Evolutionary conservation across 2,888 invertebrate species (phyloP).

Genomic region (Encarsia formosa): DNA sequence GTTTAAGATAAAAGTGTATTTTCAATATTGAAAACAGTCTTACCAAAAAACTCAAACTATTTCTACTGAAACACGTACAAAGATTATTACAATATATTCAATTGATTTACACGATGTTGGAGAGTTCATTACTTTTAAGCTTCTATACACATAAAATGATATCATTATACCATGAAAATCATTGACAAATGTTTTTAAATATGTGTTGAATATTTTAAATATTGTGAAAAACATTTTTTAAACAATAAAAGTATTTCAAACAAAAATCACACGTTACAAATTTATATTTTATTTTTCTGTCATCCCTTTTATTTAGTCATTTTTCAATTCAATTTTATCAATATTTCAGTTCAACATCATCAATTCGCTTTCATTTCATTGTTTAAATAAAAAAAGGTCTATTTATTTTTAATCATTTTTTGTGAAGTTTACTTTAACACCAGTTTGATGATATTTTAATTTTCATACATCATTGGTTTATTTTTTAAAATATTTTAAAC

Average conservation of each 20-base stretch:
- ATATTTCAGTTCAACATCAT: background rate
- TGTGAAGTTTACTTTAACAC: too few species aligned
- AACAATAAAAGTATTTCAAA: conserved; percentile 27
- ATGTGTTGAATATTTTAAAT: conserved; percentile 27
- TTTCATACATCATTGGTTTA: too few species aligned
- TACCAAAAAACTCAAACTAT: conserved; percentile 20
- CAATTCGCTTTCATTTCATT: background rate
- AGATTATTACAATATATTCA: conserved; percentile 18
- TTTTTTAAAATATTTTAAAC: too few species aligned
- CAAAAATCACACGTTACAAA: conserved; percentile 19
- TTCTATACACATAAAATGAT: conserved; percentile 21
- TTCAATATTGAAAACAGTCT: conserved; percentile 25
- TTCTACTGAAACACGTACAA: conserved; percentile 28
- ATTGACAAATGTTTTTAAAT: conserved; percentile 26
- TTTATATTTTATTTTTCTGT: conserved; percentile 8
- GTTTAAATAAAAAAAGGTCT: too few species aligned
- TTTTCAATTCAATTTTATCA: background rate
- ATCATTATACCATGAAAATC: conserved; percentile 18
- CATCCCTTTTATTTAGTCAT: conserved; percentile 10
- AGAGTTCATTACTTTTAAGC: conserved; percentile 23
- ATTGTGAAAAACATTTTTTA: conserved; percentile 26
- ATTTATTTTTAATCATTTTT: too few species aligned
- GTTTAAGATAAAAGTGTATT: conserved; percentile 25
- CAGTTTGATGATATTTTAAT: too few species aligned
- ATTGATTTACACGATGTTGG: conserved; percentile 26